Evolutionary conservation across 1,140 invertebrate genomes (phyloP).

Genomic region (Calephelis nemesis): DNA sequence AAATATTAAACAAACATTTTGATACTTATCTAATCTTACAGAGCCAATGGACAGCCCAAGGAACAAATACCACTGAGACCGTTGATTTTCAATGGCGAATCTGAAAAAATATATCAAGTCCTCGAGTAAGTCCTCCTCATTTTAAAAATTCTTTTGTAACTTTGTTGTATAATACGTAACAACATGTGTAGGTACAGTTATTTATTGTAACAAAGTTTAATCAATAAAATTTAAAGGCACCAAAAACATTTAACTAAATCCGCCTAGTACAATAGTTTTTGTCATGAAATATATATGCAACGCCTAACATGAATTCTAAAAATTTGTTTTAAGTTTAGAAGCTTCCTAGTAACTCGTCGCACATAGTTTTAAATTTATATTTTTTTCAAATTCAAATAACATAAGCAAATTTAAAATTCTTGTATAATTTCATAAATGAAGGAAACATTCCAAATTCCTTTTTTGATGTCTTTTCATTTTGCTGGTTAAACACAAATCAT

Average conservation of each 20-base stretch:
- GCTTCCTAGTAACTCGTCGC: no score
- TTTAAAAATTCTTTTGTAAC: neutral
- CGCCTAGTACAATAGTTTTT: no score
- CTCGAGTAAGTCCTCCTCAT: constrained; percentile 86
- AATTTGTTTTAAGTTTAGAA: no score
- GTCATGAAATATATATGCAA: no score
- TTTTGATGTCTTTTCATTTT: neutral
- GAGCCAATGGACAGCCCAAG: constrained; percentile 70
- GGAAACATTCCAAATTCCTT: neutral
- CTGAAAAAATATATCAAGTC: constrained; percentile 82
- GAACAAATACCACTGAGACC: constrained; percentile 89
- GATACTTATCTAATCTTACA: constrained; percentile 34
- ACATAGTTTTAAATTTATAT: no score
- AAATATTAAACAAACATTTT: neutral
- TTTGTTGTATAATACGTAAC: neutral
- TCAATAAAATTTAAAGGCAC: neutral
- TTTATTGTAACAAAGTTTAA: neutral
- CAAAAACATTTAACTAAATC: neutral
- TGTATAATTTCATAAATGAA: neutral
- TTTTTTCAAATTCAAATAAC: no score
- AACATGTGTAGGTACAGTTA: neutral
- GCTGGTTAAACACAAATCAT: constrained; percentile 1
- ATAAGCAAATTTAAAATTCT: no score
- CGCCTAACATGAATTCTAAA: no score
- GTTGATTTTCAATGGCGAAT: constrained; percentile 84